Base-by-base conservation (phyloP, 2,888 invertebrate genomes). In the Lamproptera curius region DNA sequence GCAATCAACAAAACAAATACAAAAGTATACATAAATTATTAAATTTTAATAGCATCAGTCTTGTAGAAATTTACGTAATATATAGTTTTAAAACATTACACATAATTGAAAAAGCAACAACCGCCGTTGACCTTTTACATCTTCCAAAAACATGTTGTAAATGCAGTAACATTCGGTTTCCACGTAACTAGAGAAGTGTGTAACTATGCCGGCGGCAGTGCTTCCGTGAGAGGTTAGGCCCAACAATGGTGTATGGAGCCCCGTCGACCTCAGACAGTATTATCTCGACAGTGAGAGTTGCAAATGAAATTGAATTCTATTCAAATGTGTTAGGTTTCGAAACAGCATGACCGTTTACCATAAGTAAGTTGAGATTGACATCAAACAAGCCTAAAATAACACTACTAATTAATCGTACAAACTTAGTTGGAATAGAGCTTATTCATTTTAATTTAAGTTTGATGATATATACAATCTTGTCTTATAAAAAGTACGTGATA, bases 221-320 rank as follows among this genome's bases (percentile, higher is more conserved):
- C 82, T 84, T 84, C 83, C 83, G 83, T 84, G 83, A 76, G 83
- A 84, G 65, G 53, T 46, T 53, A 52, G 55, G n/a, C 11, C 10
- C 35, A 66, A 79, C 76, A 81, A 81, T 73, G 63, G 53, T 50
- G 54, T 58, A 65, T 66, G 63, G 58, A 59, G 62, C 61, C 63
- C 54, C 14, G 43, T 9, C 39, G 48, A 39, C 48, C 49, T 40
- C 49, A 40, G 36, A 35, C 36, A 49, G 36, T 17, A 40, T 44
- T 48, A 48, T 48, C 48, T 43, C n/a, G 14, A 28, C 16, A 40
- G 17, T 17, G 31, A 20, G 20, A 42, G 3, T 11, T 6, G 11
- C 31, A 13, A 16, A 37, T 31, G 34, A 48, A 43, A 48, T 43
- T 43, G 38, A 42, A 48, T 43, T 43, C 42, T 48, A 39, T 48